Evolutionary conservation across 64 coral and sea anemone genomes (phyloP).

Genomic region (Porites lutea): DNA sequence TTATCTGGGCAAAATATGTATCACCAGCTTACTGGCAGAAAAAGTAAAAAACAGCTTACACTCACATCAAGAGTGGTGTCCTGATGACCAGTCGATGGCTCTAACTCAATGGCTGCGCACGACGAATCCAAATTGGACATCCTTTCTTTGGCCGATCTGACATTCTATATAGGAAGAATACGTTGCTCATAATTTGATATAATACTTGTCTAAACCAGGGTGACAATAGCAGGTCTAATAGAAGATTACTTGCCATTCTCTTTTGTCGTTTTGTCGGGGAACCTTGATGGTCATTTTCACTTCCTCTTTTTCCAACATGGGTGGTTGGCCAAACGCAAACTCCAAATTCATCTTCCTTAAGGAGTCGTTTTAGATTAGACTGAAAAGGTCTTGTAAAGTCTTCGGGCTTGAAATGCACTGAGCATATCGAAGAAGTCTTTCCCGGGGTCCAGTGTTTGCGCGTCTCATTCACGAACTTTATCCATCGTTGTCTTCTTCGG

Average conservation of each 20-base stretch:
- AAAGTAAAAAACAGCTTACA: too few relatives aligned
- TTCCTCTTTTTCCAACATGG: not conserved
- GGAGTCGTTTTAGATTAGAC: not conserved
- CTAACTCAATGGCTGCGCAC: not conserved
- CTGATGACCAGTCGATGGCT: too few relatives aligned
- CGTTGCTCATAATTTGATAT: not conserved
- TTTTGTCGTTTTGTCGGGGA: not conserved
- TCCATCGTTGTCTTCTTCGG: too few relatives aligned
- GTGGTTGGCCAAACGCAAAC: not conserved
- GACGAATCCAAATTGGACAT: not conserved
- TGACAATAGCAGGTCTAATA: not conserved
- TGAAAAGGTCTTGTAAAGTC: slow-evolving; percentile 27
- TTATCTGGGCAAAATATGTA: too few relatives aligned
- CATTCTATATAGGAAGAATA: not conserved
- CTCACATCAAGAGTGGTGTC: not conserved
- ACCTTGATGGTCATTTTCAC: not conserved
- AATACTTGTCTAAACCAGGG: not conserved
- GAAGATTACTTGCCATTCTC: not conserved
- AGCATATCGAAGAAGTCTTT: too few relatives aligned
- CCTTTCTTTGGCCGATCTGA: not conserved
- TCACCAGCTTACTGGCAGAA: not conserved
- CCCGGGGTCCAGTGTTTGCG: too few relatives aligned
- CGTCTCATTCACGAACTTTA: not conserved
- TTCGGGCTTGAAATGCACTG: slow-evolving; percentile 54
- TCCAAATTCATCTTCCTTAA: slow-evolving; percentile 3